phyloP scores from a whole-genome alignment of 2,113 vertebrate species.

The Hyperopisus bebe region DNA sequence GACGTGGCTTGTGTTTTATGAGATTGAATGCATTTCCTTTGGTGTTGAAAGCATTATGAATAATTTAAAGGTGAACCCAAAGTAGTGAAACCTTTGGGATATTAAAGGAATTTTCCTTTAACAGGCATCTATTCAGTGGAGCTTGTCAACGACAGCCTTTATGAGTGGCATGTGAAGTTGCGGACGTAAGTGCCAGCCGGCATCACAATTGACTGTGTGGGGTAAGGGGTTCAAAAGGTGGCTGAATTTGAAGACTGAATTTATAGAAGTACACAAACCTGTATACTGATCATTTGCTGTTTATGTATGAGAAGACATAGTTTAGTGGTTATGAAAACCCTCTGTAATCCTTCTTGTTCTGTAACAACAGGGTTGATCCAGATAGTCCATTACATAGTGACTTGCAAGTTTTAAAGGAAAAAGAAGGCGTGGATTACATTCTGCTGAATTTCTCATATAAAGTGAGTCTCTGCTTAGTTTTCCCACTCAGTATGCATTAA shows the following conservation, averaged over 20 bases:
- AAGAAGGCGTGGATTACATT: constrained; percentile 97
- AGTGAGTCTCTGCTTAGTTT: constrained; percentile 58
- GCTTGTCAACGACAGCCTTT: constrained; percentile 93
- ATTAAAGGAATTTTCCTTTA: constrained; percentile 23
- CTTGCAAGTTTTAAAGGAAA: constrained; percentile 96
- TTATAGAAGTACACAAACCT: not conserved
- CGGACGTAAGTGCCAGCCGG: constrained; percentile 79
- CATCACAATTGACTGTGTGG: not conserved
- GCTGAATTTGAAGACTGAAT: not conserved
- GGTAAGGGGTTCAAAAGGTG: not conserved
- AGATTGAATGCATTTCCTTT: not conserved
- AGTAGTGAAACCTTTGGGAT: not conserved
- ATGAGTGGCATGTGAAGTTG: constrained; percentile 96
- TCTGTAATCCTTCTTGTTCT: not conserved
- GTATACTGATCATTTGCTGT: not conserved
- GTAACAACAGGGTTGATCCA: constrained; percentile 77
- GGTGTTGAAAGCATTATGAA: not conserved
- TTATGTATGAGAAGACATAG: not conserved
- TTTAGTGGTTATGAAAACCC: not conserved
- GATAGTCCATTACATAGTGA: constrained; percentile 95
- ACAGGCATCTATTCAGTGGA: constrained; percentile 97
- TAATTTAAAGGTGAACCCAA: not conserved
- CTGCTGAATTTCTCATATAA: constrained; percentile 98
- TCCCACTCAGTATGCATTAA: not conserved
- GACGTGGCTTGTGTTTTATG: not conserved